A percentile compares a stretch with the other conserved stretches of the same genome.
These are phyloP conservation scores for Meteorus sp. DNA, from an alignment of 1,140 invertebrate species.

Conservation along the genomic window DNA sequence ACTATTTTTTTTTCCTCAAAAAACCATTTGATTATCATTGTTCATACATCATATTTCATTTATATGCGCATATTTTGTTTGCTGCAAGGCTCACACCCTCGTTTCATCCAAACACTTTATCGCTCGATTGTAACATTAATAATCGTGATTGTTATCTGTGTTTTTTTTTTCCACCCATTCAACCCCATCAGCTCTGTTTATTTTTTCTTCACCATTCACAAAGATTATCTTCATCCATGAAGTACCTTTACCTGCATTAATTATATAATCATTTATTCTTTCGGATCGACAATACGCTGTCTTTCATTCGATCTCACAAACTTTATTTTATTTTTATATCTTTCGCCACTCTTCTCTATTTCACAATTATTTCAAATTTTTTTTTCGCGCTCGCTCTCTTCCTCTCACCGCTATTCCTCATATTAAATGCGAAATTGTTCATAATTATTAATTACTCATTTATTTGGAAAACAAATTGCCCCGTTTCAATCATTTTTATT, in stretches of 20 bases:
- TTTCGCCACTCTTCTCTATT: too few relatives aligned
- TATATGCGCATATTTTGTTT: slow-evolving; percentile 23
- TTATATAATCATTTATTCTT: slow-evolving; percentile 17
- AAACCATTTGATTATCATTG: slow-evolving; percentile 37
- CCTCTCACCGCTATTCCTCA: neutral
- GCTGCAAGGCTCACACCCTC: slow-evolving; percentile 34
- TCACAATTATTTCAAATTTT: neutral
- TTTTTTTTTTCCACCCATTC: neutral
- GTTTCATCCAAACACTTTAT: neutral
- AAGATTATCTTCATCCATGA: too few relatives aligned
- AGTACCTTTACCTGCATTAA: too few relatives aligned
- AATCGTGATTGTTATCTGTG: slow-evolving; percentile 1
- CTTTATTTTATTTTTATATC: neutral
- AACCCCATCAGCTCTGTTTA: neutral
- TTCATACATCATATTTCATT: slow-evolving; percentile 8
- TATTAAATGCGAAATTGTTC: slow-evolving; percentile 5
- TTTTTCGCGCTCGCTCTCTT: neutral
- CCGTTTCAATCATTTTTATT: neutral
- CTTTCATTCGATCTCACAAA: slow-evolving; percentile 5
- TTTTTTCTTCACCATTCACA: too few relatives aligned
- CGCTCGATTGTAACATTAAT: neutral
- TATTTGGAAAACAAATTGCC: slow-evolving; percentile 3
- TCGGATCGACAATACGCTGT: slow-evolving; percentile 23
- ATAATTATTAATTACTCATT: neutral
- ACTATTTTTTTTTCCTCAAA: neutral